Conservation (phyloP, 2,113 vertebrate species). For the Capreolus pygargus region DNA sequence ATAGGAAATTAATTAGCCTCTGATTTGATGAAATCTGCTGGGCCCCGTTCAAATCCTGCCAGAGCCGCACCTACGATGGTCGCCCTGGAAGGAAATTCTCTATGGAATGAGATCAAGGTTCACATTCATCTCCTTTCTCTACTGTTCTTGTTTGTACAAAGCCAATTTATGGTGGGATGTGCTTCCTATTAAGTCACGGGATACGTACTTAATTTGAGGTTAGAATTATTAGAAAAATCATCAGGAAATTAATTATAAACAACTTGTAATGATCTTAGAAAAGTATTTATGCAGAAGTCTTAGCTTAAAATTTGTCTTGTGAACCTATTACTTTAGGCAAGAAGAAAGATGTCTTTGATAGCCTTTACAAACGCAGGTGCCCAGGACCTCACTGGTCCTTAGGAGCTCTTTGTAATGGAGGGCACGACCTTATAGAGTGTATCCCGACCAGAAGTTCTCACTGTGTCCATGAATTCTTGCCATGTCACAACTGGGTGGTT, state of each 20-base stretch:
- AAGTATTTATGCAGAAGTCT: background rate
- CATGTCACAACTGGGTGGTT: background rate
- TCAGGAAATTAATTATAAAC: background rate
- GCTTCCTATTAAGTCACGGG: background rate
- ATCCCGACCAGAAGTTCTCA: accelerated
- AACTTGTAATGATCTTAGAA: background rate
- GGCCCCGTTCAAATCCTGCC: background rate
- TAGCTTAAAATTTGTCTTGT: background rate
- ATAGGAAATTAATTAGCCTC: constrained; percentile 38
- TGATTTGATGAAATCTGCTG: constrained; percentile 3
- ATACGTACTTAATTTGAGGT: background rate
- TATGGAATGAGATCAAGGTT: background rate
- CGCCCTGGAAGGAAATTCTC: background rate
- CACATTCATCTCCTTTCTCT: background rate
- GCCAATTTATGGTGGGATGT: background rate
- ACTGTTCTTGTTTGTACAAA: background rate
- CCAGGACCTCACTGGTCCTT: accelerated
- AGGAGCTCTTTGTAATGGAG: accelerated
- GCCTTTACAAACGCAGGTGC: background rate
- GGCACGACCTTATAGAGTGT: accelerated
- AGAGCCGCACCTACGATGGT: background rate
- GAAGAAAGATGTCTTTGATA: background rate
- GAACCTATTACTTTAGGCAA: background rate
- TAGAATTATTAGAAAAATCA: constrained; percentile 4
- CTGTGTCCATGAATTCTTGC: background rate